A percentile compares a stretch with the other conserved stretches of the same genome.
Conservation (phyloP, 2,113 vertebrate species). For the Zapus hudsonius region DNA sequence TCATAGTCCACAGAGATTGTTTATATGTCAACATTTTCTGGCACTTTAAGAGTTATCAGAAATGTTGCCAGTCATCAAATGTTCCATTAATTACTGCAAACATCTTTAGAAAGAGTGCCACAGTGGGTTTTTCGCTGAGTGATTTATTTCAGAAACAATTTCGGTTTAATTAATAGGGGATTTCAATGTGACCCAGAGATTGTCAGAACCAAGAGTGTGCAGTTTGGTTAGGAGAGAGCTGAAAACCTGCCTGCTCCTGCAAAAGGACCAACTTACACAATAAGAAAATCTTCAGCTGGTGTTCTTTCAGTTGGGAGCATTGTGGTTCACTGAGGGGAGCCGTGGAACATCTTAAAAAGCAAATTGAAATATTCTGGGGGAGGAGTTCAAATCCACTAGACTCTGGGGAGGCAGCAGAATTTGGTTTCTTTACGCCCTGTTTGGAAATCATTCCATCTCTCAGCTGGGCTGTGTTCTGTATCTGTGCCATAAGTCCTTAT, state of each 20-base stretch:
- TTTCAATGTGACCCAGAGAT: slow-evolving; percentile 86
- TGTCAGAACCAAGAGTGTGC: slow-evolving; percentile 83
- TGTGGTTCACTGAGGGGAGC: slow-evolving; percentile 68
- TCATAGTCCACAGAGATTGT: slow-evolving; percentile 69
- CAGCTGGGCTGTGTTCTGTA: slow-evolving; percentile 56
- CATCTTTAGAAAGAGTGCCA: slow-evolving; percentile 85
- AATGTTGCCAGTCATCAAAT: slow-evolving; percentile 86
- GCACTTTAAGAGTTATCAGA: slow-evolving; percentile 87
- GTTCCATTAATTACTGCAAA: slow-evolving; percentile 88
- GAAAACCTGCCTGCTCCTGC: slow-evolving; percentile 82
- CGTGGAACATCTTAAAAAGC: slow-evolving; percentile 72
- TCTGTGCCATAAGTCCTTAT: slow-evolving; percentile 54
- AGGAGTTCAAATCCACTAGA: background rate
- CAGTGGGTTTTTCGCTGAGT: slow-evolving; percentile 81
- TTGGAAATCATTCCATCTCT: slow-evolving; percentile 53
- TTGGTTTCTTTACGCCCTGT: slow-evolving; percentile 10
- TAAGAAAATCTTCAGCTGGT: slow-evolving; percentile 11
- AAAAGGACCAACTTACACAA: slow-evolving; percentile 55
- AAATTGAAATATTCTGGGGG: slow-evolving; percentile 59
- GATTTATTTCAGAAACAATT: slow-evolving; percentile 88
- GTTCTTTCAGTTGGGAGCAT: slow-evolving; percentile 70
- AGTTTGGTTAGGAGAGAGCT: slow-evolving; percentile 74
- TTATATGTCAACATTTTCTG: slow-evolving; percentile 82
- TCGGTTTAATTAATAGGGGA: slow-evolving; percentile 90
- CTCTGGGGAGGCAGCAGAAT: background rate